Evolutionary conservation across 2,888 invertebrate species (phyloP), one percentile per base, ranked within the genome.

Genomic region (Drosophila diplacantha): DNA sequence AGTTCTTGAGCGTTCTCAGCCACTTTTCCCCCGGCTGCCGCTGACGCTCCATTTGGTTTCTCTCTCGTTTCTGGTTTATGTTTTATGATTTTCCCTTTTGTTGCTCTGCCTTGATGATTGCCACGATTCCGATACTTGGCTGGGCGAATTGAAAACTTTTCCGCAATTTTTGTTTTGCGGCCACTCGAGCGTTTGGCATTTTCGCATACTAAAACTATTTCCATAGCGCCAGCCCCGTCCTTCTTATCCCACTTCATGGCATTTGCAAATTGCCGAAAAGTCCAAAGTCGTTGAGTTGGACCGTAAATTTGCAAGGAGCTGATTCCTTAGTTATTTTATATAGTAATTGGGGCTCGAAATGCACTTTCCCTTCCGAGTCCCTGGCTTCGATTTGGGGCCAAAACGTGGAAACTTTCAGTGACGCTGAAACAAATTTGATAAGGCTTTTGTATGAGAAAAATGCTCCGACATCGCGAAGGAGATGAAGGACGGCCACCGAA

Each of bases 101-200:
- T 54, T 61, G 44, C 55, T 24, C 41, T 55, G 59, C 22, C 62
- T 39, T 46, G 55, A 46, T 59, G 62, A 69, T 79, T 76, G 66
- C 71, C 70, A 72, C 62, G 69, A 60, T 65, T 75, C 66, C 73
- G 71, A 78, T 71, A 72, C 72, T 72, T 72, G 68, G 61, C 68
- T 55, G 58, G 55, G 67, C 65, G 73, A 81, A 75, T 74, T 74
- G 75, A 81, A 81, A 80, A 80, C 71, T 76, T 79, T 63, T 76
- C 60, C 56, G 54, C 64, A 68, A 62, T 73, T 75, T 74, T 61
- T 59, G 51, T 67, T 67, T 38, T 62, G 63, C 57, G 73, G 68
- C 56, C 50, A 74, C 37, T 69, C 52, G 50, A 47, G 53, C 72
- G 53, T 56, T 49, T 32, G 50, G 61, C 54, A 61, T 50, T 66